A percentile compares a stretch with the other conserved stretches of the same genome.
phyloP scores from a whole-genome alignment of 2,888 invertebrate species.

The Nephrocerus scutellatus region DNA sequence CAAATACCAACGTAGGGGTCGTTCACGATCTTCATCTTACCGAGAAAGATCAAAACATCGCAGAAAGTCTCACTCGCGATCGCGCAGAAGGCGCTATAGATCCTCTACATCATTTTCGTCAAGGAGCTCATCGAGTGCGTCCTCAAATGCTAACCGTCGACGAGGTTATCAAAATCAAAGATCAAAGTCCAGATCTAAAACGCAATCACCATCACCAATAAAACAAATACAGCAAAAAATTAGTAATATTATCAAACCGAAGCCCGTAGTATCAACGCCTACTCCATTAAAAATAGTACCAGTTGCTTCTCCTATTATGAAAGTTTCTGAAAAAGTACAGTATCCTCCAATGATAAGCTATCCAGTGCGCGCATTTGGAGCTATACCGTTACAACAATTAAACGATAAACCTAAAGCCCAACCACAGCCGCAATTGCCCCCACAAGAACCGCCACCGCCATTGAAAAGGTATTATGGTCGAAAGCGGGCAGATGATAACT shows the following conservation, averaged over 20 bases:
- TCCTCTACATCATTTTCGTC: slow-evolving; percentile 24
- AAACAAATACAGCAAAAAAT: slow-evolving; percentile 14
- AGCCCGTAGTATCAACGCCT: too few species aligned
- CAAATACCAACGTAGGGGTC: slow-evolving; percentile 19
- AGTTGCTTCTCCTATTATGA: too few species aligned
- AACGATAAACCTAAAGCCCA: not conserved
- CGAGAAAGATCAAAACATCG: slow-evolving; percentile 12
- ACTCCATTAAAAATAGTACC: too few species aligned
- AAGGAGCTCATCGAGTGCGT: slow-evolving; percentile 10
- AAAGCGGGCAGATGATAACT: slow-evolving; percentile 52
- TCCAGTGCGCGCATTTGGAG: slow-evolving; percentile 21
- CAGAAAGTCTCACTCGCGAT: slow-evolving; percentile 32
- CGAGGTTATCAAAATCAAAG: slow-evolving; percentile 10
- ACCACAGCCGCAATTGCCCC: slow-evolving; percentile 7
- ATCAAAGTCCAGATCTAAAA: slow-evolving; percentile 9
- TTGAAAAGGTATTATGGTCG: slow-evolving; percentile 55
- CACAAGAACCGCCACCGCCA: slow-evolving; percentile 39
- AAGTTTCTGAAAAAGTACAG: too few species aligned
- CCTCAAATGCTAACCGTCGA: slow-evolving; percentile 9
- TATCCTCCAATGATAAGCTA: slow-evolving; percentile 30
- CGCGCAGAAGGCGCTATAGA: slow-evolving; percentile 31
- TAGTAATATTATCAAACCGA: too few species aligned
- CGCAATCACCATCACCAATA: slow-evolving; percentile 11
- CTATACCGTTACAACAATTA: not conserved
- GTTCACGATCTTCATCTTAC: slow-evolving; percentile 38